Conservation (phyloP, 2,888 invertebrate species). For the Aromia moschata region DNA sequence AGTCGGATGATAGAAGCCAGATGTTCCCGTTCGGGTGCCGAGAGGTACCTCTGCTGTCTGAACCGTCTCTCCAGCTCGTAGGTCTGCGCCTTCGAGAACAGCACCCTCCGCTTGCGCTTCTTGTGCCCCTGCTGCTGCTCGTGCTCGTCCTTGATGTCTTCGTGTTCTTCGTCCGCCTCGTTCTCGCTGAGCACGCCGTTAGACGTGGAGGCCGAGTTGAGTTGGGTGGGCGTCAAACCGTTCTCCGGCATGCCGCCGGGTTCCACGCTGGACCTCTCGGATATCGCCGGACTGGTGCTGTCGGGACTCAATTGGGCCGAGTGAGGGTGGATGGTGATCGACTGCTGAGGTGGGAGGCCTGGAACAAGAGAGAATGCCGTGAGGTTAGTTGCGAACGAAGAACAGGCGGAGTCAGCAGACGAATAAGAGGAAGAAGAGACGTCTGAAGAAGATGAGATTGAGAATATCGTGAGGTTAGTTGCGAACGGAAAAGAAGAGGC, state of each 20-base stretch:
- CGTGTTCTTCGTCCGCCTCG: constrained; percentile 65
- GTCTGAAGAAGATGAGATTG: no score
- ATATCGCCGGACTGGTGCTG: constrained; percentile 85
- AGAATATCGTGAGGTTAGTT: no score
- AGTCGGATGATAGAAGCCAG: constrained; percentile 92
- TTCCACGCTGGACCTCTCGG: constrained; percentile 68
- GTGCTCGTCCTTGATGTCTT: constrained; percentile 65
- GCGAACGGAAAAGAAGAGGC: no score
- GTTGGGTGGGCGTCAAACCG: constrained; percentile 46
- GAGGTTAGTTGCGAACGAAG: no score
- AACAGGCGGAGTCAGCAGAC: no score
- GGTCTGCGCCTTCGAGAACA: constrained; percentile 98
- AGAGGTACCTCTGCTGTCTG: constrained; percentile 94
- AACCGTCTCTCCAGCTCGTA: constrained; percentile 95
- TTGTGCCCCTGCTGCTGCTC: constrained; percentile 69
- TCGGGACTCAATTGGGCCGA: constrained; percentile 75
- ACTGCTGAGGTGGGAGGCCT: constrained; percentile 40
- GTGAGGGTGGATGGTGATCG: constrained; percentile 58
- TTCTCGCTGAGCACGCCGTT: constrained; percentile 49
- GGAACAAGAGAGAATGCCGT: constrained; percentile 30
- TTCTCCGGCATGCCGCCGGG: constrained; percentile 38
- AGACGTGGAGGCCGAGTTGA: constrained; percentile 31
- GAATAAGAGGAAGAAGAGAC: no score
- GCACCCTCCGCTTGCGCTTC: constrained; percentile 93
- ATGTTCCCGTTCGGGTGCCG: constrained; percentile 97